Base-by-base conservation (phyloP, 1,140 invertebrate genomes). In the Manduca sexta region DNA sequence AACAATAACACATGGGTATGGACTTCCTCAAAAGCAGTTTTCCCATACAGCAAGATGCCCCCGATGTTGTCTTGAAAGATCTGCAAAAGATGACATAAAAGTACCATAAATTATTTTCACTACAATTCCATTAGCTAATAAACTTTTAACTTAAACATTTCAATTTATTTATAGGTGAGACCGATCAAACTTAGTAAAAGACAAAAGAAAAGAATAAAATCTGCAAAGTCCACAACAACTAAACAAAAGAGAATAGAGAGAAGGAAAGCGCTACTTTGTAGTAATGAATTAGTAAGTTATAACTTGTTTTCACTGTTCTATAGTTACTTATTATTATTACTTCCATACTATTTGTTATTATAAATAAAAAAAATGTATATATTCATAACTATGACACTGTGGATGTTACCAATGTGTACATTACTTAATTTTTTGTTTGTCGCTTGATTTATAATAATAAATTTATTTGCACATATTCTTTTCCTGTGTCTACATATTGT, bases 41-140 rank as follows among this genome's bases (percentile, higher is more conserved):
- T 75, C 74, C 3, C 46, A 45, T 2, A 56, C 68, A 45, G 39
- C 52, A 17, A 67, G 74, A 49, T 84, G 81, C 59, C 48, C 70
- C 34, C 60, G 52, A 45, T 84, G 78, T 44, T 74, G 64, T 46
- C 53, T 76, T 48, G 72, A 81, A 45, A 82, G 76, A 75, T 53
- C 43, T 8, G 65, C 56, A 50, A 42, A 58, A 15, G 17, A 10
- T 15, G 45, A 68, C 10, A 43, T 42, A 14, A 73, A 67, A 49
- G 78, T 82, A 64, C 52, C 59, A 31, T 21, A 16, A 4, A 41
- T 42, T 26, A 47, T 29, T 39, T 31, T 21, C 6, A 31, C 37
- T 21, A 38, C 1, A 10, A 15, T 30, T 45, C 12, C 30, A 45
- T 31, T 31, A 39, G 39, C 11, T 44, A 16, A 41, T 21, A 41